Conservation (phyloP, 2,113 vertebrate genomes). For the Catagonus wagneri region DNA sequence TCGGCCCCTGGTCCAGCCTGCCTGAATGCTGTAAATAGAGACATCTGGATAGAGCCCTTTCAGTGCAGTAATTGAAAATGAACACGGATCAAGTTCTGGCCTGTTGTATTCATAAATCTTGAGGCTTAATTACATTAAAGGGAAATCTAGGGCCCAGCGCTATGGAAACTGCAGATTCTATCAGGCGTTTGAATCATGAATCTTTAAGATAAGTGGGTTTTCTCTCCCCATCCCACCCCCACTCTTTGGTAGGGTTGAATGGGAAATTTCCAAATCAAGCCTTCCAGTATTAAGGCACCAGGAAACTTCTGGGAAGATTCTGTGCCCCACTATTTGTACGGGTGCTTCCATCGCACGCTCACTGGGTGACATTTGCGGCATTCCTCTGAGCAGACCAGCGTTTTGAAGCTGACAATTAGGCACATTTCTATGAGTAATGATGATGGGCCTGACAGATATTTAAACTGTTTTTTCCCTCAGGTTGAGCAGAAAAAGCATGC, state of each 20-base stretch:
- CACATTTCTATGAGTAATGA: neutral
- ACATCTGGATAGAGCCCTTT: slow-evolving; percentile 95
- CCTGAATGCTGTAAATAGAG: slow-evolving; percentile 94
- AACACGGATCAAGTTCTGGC: slow-evolving; percentile 98
- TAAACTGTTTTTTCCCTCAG: neutral
- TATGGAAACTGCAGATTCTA: slow-evolving; percentile 95
- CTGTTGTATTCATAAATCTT: slow-evolving; percentile 97
- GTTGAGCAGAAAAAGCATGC: neutral
- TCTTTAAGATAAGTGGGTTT: slow-evolving; percentile 90
- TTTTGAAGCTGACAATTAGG: neutral
- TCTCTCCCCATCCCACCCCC: slow-evolving; percentile 66
- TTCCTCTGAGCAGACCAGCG: accelerated
- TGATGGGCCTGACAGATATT: neutral
- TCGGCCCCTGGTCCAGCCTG: slow-evolving; percentile 87
- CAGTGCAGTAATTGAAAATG: slow-evolving; percentile 94
- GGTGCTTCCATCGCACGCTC: accelerated
- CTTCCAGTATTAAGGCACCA: slow-evolving; percentile 60
- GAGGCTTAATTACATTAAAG: slow-evolving; percentile 98
- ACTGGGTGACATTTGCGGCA: accelerated
- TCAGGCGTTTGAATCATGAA: slow-evolving; percentile 92
- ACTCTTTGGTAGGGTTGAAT: slow-evolving; percentile 74
- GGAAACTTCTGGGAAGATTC: slow-evolving; percentile 68
- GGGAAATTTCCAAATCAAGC: slow-evolving; percentile 82
- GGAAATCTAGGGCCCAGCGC: slow-evolving; percentile 92
- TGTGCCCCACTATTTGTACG: neutral